Percentiles rank a stretch among this genome's conserved stretches.
Conservation (phyloP, 2,888 invertebrate genomes). For the Sesia bembeciformis region DNA sequence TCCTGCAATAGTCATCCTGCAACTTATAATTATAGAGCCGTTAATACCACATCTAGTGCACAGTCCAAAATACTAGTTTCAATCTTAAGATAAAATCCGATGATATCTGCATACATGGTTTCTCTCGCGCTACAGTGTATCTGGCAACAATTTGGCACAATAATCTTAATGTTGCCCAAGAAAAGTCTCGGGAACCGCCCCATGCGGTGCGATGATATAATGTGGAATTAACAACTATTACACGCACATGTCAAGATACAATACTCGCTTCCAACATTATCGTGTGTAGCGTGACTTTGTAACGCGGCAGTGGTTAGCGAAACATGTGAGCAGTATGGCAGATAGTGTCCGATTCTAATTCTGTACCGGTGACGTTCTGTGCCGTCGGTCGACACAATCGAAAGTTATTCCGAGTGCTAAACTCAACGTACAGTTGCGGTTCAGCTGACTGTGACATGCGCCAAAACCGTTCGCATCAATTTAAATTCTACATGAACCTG, state of each 20-base stretch:
- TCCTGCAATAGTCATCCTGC: no score
- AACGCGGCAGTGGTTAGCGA: neutral
- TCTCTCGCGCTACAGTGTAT: neutral
- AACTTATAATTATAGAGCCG: no score
- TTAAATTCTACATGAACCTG: neutral
- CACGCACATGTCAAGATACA: neutral
- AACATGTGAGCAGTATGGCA: conserved; percentile 19
- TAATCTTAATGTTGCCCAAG: neutral
- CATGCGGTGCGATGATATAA: neutral
- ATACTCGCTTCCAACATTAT: neutral
- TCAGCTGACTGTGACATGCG: neutral
- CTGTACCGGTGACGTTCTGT: conserved; percentile 50
- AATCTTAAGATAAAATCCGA: no score
- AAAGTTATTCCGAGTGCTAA: conserved; percentile 66
- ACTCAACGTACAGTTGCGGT: conserved; percentile 42
- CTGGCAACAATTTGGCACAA: conserved; percentile 1
- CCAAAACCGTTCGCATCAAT: neutral
- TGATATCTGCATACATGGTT: neutral
- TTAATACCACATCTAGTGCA: no score
- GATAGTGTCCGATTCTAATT: conserved; percentile 56
- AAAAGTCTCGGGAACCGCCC: neutral
- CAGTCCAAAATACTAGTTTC: no score
- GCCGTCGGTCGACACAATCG: conserved; percentile 55
- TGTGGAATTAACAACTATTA: no score
- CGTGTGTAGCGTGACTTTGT: neutral